Percentiles rank a stretch among this genome's conserved stretches.
These are phyloP conservation scores for Neomicropteryx cornuta DNA, from an alignment of 1,140 invertebrate genomes.

Conservation along the genomic window DNA sequence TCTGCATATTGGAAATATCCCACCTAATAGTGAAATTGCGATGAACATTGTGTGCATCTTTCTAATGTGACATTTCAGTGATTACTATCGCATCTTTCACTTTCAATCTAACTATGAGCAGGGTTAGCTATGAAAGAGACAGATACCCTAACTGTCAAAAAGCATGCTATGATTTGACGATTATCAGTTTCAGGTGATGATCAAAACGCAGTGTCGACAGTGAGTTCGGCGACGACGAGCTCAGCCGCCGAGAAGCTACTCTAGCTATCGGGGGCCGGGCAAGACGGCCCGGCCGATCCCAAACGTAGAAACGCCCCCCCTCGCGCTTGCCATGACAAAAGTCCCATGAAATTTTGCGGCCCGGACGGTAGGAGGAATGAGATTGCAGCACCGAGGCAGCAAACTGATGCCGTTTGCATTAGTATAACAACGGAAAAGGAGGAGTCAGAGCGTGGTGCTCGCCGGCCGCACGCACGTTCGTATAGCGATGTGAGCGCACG, in stretches of 20 bases:
- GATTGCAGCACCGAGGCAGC: slow-evolving; percentile 7
- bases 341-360: not conserved
- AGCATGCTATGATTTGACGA: no score
- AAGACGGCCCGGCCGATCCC: slow-evolving; percentile 37
- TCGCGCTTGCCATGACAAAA: slow-evolving; percentile 9
- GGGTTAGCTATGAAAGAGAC: not conserved
- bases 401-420: slow-evolving; percentile 21
- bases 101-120: no score
- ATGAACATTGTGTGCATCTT: no score
- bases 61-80: no score
- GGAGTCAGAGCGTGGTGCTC: slow-evolving; percentile 23
- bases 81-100: no score
- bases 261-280: slow-evolving; percentile 56
- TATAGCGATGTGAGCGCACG: slow-evolving; percentile 34
- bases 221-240: slow-evolving; percentile 64
- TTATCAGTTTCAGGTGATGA: slow-evolving; percentile 30
- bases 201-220: slow-evolving; percentile 46
- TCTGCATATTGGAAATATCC: no score
- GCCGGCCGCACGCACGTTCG: slow-evolving; percentile 31
- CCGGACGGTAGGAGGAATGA: not conserved
- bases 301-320: slow-evolving; percentile 14
- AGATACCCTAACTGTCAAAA: no score
- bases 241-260: slow-evolving; percentile 68
- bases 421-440: slow-evolving; percentile 34
- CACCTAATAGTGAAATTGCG: no score